Evolutionary conservation across 2,888 invertebrate species (phyloP).

Genomic region (Deilephila porcellus): DNA sequence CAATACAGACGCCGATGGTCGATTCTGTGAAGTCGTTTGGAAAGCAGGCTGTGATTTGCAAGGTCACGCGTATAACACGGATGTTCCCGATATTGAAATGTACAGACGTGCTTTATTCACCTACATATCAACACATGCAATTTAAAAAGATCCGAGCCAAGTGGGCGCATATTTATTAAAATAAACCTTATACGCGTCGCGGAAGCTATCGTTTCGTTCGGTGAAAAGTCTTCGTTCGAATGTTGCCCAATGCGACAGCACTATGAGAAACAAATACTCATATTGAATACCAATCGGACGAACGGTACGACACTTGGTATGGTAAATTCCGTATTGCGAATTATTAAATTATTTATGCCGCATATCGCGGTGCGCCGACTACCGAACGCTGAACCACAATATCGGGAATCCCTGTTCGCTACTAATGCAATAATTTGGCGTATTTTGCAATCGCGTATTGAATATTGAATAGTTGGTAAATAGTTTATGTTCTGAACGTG

Average conservation of each 20-base stretch:
- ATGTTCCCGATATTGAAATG: constrained; percentile 85
- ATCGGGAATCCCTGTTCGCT: constrained; percentile 84
- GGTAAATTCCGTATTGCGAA: constrained; percentile 84
- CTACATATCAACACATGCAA: constrained; percentile 81
- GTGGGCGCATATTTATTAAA: constrained; percentile 50
- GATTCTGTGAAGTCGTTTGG: constrained; percentile 83
- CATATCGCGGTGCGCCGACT: constrained; percentile 77
- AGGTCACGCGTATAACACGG: constrained; percentile 85
- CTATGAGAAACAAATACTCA: constrained; percentile 85
- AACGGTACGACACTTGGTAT: constrained; percentile 83
- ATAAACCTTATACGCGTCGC: constrained; percentile 63
- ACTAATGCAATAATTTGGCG: constrained; percentile 85
- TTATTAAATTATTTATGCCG: constrained; percentile 85
- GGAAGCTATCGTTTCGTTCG: constrained; percentile 68
- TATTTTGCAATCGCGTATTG: constrained; percentile 85
- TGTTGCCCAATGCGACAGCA: constrained; percentile 81
- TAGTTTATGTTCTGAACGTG: constrained; percentile 82
- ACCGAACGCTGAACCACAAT: constrained; percentile 82
- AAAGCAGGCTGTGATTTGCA: constrained; percentile 85
- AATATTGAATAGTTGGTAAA: constrained; percentile 83
- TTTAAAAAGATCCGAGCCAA: constrained; percentile 78
- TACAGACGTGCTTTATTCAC: constrained; percentile 85
- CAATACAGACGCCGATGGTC: constrained; percentile 76
- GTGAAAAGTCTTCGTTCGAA: constrained; percentile 61
- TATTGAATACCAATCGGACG: constrained; percentile 82